Evolutionary conservation across 2,113 vertebrate genomes (phyloP).

Genomic region (Microtus montanus): DNA sequence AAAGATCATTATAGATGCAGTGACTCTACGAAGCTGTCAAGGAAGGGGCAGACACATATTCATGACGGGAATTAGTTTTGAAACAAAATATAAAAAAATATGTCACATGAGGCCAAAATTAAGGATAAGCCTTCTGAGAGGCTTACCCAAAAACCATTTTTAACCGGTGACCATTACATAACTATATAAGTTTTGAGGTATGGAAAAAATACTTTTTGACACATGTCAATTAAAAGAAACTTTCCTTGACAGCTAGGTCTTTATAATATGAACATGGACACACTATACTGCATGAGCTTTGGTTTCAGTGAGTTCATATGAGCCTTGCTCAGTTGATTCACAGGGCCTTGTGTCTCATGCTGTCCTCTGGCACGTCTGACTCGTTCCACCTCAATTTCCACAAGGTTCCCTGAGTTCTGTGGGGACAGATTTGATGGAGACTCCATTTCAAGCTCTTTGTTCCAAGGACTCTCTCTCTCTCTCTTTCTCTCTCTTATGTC

Average conservation of each 20-base stretch:
- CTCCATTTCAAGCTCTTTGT: no score
- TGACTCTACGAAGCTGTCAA: conserved; percentile 17
- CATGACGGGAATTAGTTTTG: conserved; percentile 21
- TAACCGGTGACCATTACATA: not conserved
- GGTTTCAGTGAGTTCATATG: no score
- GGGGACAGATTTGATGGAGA: no score
- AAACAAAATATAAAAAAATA: conserved; percentile 19
- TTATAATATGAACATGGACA: not conserved
- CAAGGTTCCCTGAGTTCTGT: no score
- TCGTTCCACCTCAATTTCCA: no score
- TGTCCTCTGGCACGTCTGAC: no score
- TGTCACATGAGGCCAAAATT: conserved; percentile 21
- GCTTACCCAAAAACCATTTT: not conserved
- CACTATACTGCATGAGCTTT: not conserved
- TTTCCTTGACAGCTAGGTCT: not conserved
- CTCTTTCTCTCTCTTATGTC: no score
- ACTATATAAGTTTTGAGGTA: not conserved
- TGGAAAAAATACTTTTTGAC: not conserved
- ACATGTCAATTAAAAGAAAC: not conserved
- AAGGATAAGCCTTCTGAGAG: not conserved
- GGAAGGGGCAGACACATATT: conserved; percentile 1
- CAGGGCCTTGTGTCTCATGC: no score
- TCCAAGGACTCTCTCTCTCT: no score
- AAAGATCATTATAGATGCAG: conserved; percentile 9
- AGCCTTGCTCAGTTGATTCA: no score